phyloP scores from a whole-genome alignment of 2,888 invertebrate species.

The Aporophyla nigra region DNA sequence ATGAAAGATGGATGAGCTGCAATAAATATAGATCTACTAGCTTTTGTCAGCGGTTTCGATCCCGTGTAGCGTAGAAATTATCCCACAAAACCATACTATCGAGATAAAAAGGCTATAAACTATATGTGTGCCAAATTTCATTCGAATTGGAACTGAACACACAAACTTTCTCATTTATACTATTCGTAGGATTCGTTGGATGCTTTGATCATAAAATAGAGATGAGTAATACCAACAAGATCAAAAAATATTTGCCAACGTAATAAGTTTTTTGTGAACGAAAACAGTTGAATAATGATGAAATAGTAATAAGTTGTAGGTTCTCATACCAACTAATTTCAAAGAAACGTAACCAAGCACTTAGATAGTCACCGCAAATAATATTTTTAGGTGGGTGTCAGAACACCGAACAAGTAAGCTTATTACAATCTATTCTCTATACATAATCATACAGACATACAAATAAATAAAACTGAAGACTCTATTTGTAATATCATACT shows the following conservation, averaged over 20 bases:
- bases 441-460: too few species aligned
- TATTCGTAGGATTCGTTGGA: not conserved
- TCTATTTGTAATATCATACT: too few species aligned
- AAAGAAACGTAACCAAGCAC: constrained; percentile 22
- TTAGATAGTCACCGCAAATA: constrained; percentile 26
- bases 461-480: too few species aligned
- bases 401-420: not conserved
- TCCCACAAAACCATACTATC: too few species aligned
- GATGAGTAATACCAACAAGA: not conserved
- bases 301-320: not conserved
- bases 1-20: not conserved
- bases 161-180: too few species aligned
- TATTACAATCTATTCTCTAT: too few species aligned
- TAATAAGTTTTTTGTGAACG: not conserved
- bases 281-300: constrained; percentile 2
- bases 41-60: too few species aligned
- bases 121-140: too few species aligned
- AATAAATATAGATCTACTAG: not conserved
- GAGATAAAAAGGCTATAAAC: too few species aligned
- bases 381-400: constrained; percentile 17
- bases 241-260: not conserved
- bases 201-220: constrained; percentile 35
- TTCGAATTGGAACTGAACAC: too few species aligned
- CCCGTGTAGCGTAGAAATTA: too few species aligned
- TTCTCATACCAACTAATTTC: not conserved